Evolutionary conservation across 2,797 vertebrate genomes (phyloP).

Genomic region (Gymnopithys bicolor): DNA sequence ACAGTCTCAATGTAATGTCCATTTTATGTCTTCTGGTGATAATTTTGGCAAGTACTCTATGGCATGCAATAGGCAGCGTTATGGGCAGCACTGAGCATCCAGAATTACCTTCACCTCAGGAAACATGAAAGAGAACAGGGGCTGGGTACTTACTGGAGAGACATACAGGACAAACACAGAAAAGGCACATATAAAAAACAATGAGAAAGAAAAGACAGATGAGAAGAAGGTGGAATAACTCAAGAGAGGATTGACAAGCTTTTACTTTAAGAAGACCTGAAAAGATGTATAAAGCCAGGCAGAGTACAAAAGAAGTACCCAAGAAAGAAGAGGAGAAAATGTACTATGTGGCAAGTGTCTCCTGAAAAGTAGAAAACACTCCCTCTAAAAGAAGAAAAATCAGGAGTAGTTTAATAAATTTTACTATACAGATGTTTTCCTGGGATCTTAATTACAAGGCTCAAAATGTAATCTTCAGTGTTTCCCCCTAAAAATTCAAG

Average conservation of each 20-base stretch:
- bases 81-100: neutral
- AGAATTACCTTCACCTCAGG: neutral
- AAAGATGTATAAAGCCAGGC: neutral
- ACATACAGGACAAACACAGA: neutral
- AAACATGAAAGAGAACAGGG: neutral
- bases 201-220: neutral
- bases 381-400: neutral
- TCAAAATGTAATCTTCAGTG: neutral
- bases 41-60: neutral
- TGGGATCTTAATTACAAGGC: neutral
- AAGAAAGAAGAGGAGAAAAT: neutral
- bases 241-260: neutral
- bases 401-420: neutral
- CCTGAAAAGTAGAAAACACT: neutral
- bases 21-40: neutral
- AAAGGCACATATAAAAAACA: neutral
- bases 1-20: neutral
- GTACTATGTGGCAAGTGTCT: neutral
- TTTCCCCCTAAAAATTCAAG: neutral
- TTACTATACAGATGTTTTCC: neutral
- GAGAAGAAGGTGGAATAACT: neutral
- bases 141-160: neutral
- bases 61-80: neutral
- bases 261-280: neutral
- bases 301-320: neutral